Evolutionary conservation across 2,113 vertebrate genomes (phyloP).

Genomic region (Barnardius zonarius): DNA sequence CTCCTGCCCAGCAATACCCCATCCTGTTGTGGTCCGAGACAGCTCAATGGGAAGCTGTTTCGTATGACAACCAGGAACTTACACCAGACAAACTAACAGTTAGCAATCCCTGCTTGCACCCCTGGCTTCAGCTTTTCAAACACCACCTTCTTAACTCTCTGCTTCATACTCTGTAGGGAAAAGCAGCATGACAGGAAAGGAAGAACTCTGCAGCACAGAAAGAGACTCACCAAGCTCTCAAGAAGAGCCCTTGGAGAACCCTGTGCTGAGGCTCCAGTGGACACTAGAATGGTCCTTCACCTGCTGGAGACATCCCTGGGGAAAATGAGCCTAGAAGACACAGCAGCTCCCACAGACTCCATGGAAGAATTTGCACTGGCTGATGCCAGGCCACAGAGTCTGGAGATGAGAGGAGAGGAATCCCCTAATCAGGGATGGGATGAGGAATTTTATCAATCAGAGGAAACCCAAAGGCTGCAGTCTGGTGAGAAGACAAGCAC

Average conservation of each 20-base stretch:
- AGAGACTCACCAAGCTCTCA: background rate
- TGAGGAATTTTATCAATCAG: background rate
- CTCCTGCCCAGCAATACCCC: background rate
- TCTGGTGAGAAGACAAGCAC: background rate
- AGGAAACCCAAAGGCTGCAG: background rate
- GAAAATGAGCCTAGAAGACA: background rate
- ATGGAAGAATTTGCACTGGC: background rate
- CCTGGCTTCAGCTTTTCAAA: background rate
- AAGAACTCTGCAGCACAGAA: background rate
- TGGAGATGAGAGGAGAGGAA: background rate
- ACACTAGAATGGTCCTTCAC: background rate
- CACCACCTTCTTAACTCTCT: background rate
- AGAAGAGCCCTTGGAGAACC: background rate
- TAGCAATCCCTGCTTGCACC: background rate
- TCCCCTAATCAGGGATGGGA: background rate
- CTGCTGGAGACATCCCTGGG: accelerated
- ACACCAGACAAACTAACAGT: background rate
- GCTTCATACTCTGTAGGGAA: background rate
- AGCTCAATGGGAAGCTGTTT: background rate
- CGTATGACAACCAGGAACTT: background rate
- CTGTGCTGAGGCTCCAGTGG: background rate
- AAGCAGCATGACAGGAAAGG: background rate
- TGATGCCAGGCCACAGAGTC: background rate
- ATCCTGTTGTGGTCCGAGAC: accelerated
- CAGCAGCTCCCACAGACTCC: background rate